Base-by-base conservation (phyloP, 30 jellyfish, hydroid and myxozoan species). In the Hydractinia symbiolongicarpus region DNA sequence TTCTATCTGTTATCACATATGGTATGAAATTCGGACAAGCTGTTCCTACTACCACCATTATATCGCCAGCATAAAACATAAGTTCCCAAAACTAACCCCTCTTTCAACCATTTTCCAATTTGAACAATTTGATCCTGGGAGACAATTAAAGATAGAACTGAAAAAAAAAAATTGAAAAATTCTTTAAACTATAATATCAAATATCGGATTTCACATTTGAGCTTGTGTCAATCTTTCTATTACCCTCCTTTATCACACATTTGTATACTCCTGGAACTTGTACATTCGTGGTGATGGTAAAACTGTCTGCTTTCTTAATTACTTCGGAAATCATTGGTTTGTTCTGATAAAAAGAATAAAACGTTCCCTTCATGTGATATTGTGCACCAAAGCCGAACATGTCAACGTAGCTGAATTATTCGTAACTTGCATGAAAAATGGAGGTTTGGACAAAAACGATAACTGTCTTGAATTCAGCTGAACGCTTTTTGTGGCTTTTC, bases 401-500 rank as follows among this genome's bases (percentile, higher is more conserved):
- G 60, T 14, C 10, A 50, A 50, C 60, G 11, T 9, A 30, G 44
- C 44, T 5, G 85, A 64, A 21, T 5, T 10, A 16, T 55, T 60
- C 54, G 60, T 49, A 60, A 53, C 85, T 9, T 21, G 7, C 11
- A 19, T 8, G 44, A 44, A 55, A 11, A 64, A 53, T 10, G 85
- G 49, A 4, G 85, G 76, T 55, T 20, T 62, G 10, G 21, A n/a
- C 13, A 11, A 0, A 55, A 77, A 15, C 60, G 55, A 13, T 11
- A 77, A 61, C 1, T 54, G 75, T 9, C 66, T 53, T 55, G 85
- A 44, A 54, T 77, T 77, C 7, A 77, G 77, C 55, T 77, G 85
- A 5, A 77, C 49, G 61, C 60, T 40, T 21, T 5, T n/a, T 13
- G 75, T 44, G 21, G 60, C 75, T 55, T 50, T 10, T 5, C 85